Conservation (phyloP, 2,888 invertebrate genomes). For the Brenthis hecate region DNA sequence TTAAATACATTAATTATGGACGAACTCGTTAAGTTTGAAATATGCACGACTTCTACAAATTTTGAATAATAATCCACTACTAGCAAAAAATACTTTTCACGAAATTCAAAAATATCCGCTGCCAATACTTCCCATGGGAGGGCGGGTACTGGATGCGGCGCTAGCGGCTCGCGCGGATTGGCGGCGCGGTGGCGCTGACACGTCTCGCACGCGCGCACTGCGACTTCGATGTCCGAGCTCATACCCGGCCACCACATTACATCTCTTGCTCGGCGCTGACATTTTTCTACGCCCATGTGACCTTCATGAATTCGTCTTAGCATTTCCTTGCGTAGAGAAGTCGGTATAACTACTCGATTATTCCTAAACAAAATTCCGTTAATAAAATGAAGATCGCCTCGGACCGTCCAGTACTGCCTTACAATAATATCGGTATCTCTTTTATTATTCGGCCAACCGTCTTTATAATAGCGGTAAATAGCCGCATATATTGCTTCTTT, state of each 20-base stretch:
- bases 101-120: constrained; percentile 3
- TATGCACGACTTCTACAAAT: neutral
- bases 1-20: neutral
- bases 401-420: neutral
- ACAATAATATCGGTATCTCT: constrained; percentile 1
- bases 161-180: too few relatives aligned
- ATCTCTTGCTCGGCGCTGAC: neutral
- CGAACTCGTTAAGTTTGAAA: neutral
- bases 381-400: neutral
- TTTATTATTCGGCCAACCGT: constrained; percentile 5
- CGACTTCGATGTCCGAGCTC: neutral
- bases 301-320: neutral
- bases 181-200: too few relatives aligned
- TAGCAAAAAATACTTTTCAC: neutral
- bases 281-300: constrained; percentile 2
- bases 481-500: neutral
- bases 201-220: too few relatives aligned
- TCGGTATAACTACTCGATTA: constrained; percentile 9
- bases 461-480: constrained; percentile 1
- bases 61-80: constrained; percentile 7
- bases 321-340: neutral
- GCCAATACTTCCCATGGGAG: constrained; percentile 5
- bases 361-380: constrained; percentile 1
- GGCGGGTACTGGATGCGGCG: neutral
- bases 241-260: neutral